A percentile compares a stretch with the other conserved stretches of the same genome.
These are phyloP conservation scores for Agonopterix alstromeriana DNA, from an alignment of 2,888 invertebrate species.

Conservation along the genomic window DNA sequence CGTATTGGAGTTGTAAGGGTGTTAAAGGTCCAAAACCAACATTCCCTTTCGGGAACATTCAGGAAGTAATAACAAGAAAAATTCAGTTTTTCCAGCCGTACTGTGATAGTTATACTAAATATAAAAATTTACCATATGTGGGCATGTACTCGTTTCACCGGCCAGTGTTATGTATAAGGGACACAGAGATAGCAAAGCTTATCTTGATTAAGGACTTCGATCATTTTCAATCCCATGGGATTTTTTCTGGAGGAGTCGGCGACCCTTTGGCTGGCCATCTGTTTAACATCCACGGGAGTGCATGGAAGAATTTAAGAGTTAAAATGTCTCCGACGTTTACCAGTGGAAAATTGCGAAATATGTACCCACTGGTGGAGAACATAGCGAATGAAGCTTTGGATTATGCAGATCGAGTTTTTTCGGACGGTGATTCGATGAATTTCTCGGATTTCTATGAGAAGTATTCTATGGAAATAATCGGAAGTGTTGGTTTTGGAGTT, in stretches of 20 bases:
- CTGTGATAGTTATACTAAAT: constrained; percentile 74
- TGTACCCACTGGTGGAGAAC: constrained; percentile 77
- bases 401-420: constrained; percentile 43
- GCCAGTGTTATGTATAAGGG: constrained; percentile 78
- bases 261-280: constrained; percentile 79
- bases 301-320: constrained; percentile 79
- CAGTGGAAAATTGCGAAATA: constrained; percentile 80
- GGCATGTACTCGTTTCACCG: constrained; percentile 80
- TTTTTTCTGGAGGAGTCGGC: constrained; percentile 76
- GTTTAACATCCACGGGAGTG: constrained; percentile 73
- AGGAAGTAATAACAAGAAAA: constrained; percentile 68
- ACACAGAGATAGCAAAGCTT: constrained; percentile 77
- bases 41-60: constrained; percentile 81
- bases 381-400: constrained; percentile 71
- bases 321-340: constrained; percentile 82
- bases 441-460: constrained; percentile 75
- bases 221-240: constrained; percentile 80
- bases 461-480: constrained; percentile 79
- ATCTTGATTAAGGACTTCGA: constrained; percentile 79
- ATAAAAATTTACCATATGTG: constrained; percentile 64
- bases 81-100: constrained; percentile 79
- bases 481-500: constrained; percentile 78
- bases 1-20: constrained; percentile 77
- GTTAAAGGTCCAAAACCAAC: constrained; percentile 72
- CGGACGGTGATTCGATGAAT: constrained; percentile 54